Conservation (phyloP, 1,140 invertebrate genomes). For the Trachelipus rathkii region DNA sequence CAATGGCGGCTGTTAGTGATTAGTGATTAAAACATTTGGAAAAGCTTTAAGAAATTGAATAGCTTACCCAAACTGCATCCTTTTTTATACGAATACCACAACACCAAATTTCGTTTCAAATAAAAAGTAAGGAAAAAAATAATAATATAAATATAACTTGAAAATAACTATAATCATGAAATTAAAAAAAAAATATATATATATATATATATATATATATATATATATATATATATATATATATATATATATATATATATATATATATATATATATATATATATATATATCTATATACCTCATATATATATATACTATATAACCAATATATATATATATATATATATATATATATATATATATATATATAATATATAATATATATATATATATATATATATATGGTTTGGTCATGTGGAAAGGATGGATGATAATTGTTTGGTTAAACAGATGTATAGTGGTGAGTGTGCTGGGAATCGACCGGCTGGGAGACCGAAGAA, state of each 20-base stretch:
- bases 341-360: constrained; percentile 15
- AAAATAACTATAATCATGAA: too few relatives aligned
- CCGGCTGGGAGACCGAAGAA: too few relatives aligned
- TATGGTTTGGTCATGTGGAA: too few relatives aligned
- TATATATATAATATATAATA: constrained; percentile 15
- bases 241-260: constrained; percentile 15
- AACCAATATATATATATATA: constrained; percentile 3
- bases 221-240: neutral
- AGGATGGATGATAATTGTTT: too few relatives aligned
- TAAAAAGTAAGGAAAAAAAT: neutral
- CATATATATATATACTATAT: constrained; percentile 19
- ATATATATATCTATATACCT: constrained; percentile 10
- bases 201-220: too few relatives aligned
- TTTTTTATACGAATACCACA: neutral
- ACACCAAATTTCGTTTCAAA: neutral
- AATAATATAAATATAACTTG: neutral
- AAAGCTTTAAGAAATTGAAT: too few relatives aligned
- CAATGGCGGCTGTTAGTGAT: too few relatives aligned
- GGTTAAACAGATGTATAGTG: too few relatives aligned
- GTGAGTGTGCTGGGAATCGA: too few relatives aligned
- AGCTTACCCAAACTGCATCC: neutral
- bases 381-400: constrained; percentile 13
- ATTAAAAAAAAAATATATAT: too few relatives aligned
- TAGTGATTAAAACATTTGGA: too few relatives aligned
- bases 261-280: constrained; percentile 15